phyloP scores from a whole-genome alignment of 1,140 invertebrate genomes.

The Littorina saxatilis region DNA sequence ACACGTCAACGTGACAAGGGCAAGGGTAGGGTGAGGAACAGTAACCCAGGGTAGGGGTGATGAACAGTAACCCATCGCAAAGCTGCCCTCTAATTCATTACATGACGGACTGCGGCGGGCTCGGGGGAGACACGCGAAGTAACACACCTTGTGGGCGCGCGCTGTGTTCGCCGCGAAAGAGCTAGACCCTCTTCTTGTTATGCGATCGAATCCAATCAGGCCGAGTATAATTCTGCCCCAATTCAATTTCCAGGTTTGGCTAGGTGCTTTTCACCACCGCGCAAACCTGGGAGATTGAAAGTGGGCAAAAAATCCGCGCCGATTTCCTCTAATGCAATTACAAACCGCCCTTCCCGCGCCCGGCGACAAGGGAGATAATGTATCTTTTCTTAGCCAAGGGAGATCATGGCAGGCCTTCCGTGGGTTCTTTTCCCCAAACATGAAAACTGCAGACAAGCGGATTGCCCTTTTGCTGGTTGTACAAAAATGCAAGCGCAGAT shows the following conservation, averaged over 20 bases:
- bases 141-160: background rate
- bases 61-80: no score
- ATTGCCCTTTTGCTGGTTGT: background rate
- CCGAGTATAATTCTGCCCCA: background rate
- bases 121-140: no score
- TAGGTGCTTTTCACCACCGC: background rate
- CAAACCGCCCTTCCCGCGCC: background rate
- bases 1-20: no score
- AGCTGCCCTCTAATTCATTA: no score
- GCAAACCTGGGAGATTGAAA: background rate
- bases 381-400: slow-evolving; percentile 9
- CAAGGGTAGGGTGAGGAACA: no score
- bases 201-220: no score
- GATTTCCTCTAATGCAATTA: slow-evolving; percentile 17
- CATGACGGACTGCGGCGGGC: no score
- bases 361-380: slow-evolving; percentile 1
- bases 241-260: background rate
- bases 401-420: background rate
- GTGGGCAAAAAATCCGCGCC: background rate
- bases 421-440: background rate
- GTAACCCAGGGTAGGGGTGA: no score
- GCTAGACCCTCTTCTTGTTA: no score
- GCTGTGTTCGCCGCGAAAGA: background rate
- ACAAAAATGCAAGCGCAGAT: background rate
- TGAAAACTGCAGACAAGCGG: background rate